Base-by-base conservation (phyloP, 37 sponge, comb jelly and placozoan species). In the Tethya wilhelma region DNA sequence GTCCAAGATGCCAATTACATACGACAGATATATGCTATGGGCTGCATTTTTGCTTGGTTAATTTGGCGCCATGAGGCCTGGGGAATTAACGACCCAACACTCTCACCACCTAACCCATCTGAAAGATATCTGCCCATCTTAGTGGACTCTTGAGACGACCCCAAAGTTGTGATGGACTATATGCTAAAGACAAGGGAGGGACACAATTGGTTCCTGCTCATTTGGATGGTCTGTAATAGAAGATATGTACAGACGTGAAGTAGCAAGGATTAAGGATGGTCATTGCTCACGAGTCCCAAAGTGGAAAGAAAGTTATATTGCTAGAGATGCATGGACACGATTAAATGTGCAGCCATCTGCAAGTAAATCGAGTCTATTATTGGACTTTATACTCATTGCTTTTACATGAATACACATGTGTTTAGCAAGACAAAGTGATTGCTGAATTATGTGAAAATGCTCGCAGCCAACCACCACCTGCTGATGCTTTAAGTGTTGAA, bases 191-290 rank as follows among this genome's bases (percentile, higher is more conserved):
- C n/a, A n/a, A n/a, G n/a, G 63, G 63, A 60, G 22, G 63, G 11
- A 25, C 7, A 60, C 63, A 9, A 49, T 49, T 14, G 53, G 14
- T 17, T 65, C 29, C 22, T 78, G 55, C 33, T 12, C 63, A 44
- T 80, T 80, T 53, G 81, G 81, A 9, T 80, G 81, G 71, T 40
- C 29, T 17, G 23, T 59, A 6, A 67, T 80, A 19, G 56, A 57
- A 38, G 81, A 80, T 40, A 34, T 80, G 71, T 69, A 56, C 29
- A 38, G 30, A 23, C 34, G 71, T 19, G 81, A 80, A 55, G 38
- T 53, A 2, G n/a, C 12, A 6, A 28, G 81, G 9, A 40, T 71
- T 14, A 38, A 45, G 40, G 33, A n/a, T 57, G 81, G 71, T 56
- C 23, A 46, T 7, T 23, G 42, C 11, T 8, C n/a, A 9, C 19